A percentile compares a stretch with the other conserved stretches of the same genome.
Conservation (phyloP, 2,888 invertebrate genomes). For the Bedellia somnulentella region DNA sequence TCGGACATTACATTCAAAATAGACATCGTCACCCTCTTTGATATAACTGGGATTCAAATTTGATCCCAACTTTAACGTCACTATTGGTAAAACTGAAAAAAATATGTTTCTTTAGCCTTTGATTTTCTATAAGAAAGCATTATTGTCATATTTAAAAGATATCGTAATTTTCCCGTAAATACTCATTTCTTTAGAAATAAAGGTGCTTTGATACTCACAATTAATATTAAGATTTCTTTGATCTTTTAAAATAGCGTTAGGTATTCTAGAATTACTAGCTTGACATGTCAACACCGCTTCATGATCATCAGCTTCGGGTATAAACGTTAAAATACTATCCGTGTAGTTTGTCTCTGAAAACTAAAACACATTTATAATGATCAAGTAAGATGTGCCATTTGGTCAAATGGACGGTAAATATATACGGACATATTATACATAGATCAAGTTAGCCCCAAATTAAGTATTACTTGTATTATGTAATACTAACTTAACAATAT, state of each 20-base stretch:
- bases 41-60: slow-evolving; percentile 78
- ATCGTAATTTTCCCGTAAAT: too few species aligned
- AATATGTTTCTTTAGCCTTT: too few species aligned
- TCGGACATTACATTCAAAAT: slow-evolving; percentile 88
- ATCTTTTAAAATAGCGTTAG: slow-evolving; percentile 75
- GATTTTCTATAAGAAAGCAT: too few species aligned
- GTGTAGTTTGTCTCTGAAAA: slow-evolving; percentile 76
- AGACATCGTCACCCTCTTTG: slow-evolving; percentile 86
- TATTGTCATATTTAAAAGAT: too few species aligned
- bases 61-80: slow-evolving; percentile 79
- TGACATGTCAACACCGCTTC: slow-evolving; percentile 76
- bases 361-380: too few species aligned
- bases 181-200: too few species aligned
- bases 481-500: too few species aligned
- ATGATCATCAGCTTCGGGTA: slow-evolving; percentile 79
- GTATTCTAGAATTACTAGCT: slow-evolving; percentile 74
- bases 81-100: slow-evolving; percentile 76
- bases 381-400: too few species aligned
- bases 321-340: slow-evolving; percentile 74
- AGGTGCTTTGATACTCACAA: slow-evolving; percentile 75
- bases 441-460: too few species aligned
- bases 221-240: slow-evolving; percentile 81
- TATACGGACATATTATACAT: too few species aligned
- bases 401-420: too few species aligned
- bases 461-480: too few species aligned